phyloP scores from a whole-genome alignment of 2,888 invertebrate genomes.

The Lithophane socia region DNA sequence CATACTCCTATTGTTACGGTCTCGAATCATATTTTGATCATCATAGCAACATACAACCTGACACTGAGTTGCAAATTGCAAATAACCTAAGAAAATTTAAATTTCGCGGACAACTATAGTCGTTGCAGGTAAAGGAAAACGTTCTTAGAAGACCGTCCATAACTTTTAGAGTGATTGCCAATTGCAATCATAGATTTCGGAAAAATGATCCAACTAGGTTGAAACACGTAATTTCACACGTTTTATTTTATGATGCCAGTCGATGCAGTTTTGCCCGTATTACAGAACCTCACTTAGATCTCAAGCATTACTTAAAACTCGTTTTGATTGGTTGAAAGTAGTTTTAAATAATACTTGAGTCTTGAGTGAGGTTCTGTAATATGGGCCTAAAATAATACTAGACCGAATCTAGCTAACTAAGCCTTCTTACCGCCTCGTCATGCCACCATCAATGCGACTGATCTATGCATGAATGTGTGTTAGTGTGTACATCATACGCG shows the following conservation, averaged over 20 bases:
- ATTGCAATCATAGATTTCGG: not conserved
- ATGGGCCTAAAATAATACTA: not conserved
- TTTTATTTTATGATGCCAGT: not conserved
- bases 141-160: not conserved
- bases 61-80: not conserved
- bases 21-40: not conserved
- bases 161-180: not conserved
- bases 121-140: not conserved
- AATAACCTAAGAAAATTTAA: not conserved
- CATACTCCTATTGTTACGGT: not conserved
- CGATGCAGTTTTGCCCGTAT: not conserved
- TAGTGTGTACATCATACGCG: constrained; percentile 21
- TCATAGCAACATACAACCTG: too few species aligned
- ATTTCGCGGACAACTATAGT: not conserved
- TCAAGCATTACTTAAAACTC: too few species aligned
- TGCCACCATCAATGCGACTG: not conserved
- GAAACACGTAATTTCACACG: not conserved
- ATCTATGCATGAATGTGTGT: not conserved
- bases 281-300: too few species aligned
- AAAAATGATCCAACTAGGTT: not conserved
- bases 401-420: not conserved
- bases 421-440: not conserved
- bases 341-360: too few species aligned
- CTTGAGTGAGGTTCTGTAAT: too few species aligned
- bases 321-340: too few species aligned